Percentiles rank a stretch among this genome's conserved stretches.
Evolutionary conservation across 2,888 invertebrate species (phyloP).

Genomic region (Thereva unica): DNA sequence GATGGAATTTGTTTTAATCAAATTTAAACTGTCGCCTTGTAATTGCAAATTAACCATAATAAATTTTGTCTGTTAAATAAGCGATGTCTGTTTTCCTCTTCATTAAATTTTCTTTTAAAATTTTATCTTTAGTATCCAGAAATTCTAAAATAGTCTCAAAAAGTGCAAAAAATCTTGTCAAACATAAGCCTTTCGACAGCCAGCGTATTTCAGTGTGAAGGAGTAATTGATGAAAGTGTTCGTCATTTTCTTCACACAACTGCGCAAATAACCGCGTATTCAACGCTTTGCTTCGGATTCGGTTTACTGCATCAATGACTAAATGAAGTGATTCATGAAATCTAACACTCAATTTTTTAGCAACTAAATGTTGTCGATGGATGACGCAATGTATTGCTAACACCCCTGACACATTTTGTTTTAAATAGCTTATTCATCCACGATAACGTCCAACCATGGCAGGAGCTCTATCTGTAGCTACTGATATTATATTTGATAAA

Average conservation of each 20-base stretch:
- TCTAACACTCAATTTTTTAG: conserved; percentile 13
- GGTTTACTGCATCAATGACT: not conserved
- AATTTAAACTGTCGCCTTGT: conserved; percentile 9
- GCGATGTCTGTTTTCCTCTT: conserved; percentile 18
- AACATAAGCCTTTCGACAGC: too few relatives aligned
- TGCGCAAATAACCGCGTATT: conserved; percentile 8
- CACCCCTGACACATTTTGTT: conserved; percentile 8
- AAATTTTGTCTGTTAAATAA: conserved; percentile 9
- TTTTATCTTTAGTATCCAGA: too few relatives aligned
- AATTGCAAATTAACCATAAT: conserved; percentile 2
- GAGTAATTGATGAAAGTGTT: not conserved
- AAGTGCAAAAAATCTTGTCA: too few relatives aligned
- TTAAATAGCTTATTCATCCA: conserved; percentile 12
- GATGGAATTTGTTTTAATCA: conserved; percentile 16
- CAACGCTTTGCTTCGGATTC: not conserved
- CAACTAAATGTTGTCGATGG: too few relatives aligned
- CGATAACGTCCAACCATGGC: conserved; percentile 5
- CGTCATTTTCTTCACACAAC: too few relatives aligned
- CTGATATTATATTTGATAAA: too few relatives aligned
- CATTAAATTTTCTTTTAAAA: conserved; percentile 13
- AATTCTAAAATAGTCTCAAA: too few relatives aligned
- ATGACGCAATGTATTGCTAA: conserved; percentile 19
- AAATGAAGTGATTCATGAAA: not conserved
- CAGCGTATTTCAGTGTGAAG: too few relatives aligned
- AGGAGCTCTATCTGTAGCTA: conserved; percentile 31